Conservation (phyloP, 1,140 invertebrate species). For the Choristoneura fumiferana region DNA sequence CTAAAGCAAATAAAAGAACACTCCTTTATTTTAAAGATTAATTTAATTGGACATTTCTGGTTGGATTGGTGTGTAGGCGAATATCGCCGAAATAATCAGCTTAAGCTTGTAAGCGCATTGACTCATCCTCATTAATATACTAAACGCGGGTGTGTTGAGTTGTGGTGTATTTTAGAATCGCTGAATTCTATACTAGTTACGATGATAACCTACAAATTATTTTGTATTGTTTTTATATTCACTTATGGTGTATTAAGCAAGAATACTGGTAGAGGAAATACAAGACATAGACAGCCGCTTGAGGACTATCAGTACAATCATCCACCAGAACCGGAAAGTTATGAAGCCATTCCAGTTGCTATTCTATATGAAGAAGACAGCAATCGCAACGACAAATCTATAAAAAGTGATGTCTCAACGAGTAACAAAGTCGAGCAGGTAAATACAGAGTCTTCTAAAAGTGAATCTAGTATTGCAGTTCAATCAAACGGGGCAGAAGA, state of each 20-base stretch:
- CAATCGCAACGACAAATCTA: constrained; percentile 7
- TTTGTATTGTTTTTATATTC: constrained; percentile 7
- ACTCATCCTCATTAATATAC: constrained; percentile 56
- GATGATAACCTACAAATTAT: constrained; percentile 31
- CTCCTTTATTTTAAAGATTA: constrained; percentile 27
- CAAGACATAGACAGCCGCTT: neutral
- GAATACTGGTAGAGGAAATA: constrained; percentile 14
- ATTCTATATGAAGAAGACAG: constrained; percentile 23
- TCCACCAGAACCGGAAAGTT: constrained; percentile 34
- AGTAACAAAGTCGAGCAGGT: constrained; percentile 9
- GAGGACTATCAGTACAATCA: constrained; percentile 43
- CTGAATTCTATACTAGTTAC: constrained; percentile 30
- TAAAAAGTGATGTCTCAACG: neutral
- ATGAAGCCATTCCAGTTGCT: constrained; percentile 27
- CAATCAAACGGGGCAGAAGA: too few relatives aligned
- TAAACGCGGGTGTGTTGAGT: constrained; percentile 48
- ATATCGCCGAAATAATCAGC: constrained; percentile 43
- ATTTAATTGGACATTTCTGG: constrained; percentile 38
- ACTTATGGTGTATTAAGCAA: constrained; percentile 4
- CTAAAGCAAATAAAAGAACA: constrained; percentile 27
- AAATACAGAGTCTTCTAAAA: neutral
- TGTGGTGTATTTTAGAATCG: constrained; percentile 35
- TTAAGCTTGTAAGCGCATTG: constrained; percentile 33
- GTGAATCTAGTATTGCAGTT: neutral
- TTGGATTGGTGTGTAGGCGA: constrained; percentile 58